Evolutionary conservation across 2,113 vertebrate genomes (phyloP).

Genomic region (Callionymus lyra): DNA sequence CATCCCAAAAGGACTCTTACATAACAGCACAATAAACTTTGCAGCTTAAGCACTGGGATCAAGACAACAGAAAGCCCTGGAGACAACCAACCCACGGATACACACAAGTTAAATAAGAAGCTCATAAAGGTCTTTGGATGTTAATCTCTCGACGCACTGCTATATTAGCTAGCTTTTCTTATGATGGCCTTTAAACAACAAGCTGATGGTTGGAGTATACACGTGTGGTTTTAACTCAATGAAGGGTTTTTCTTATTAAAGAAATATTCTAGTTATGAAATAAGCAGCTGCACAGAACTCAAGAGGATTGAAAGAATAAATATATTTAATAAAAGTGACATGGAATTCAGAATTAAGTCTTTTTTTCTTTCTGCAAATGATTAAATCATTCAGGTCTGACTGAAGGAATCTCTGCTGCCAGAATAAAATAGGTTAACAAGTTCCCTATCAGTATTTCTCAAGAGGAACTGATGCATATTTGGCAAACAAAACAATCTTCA

Average conservation of each 20-base stretch:
- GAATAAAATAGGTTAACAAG: too few relatives aligned
- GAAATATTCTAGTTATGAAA: neutral
- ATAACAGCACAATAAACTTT: neutral
- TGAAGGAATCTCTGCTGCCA: too few relatives aligned
- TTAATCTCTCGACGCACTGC: slow-evolving; percentile 3
- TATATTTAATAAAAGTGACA: too few relatives aligned
- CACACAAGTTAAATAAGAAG: neutral
- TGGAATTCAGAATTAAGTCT: too few relatives aligned
- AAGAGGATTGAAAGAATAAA: too few relatives aligned
- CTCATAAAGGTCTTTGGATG: slow-evolving; percentile 6
- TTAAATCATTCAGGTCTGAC: too few relatives aligned
- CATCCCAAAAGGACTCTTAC: slow-evolving; percentile 3
- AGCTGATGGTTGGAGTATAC: slow-evolving; percentile 1
- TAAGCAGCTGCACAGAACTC: too few relatives aligned
- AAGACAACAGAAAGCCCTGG: neutral
- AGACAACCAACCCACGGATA: neutral
- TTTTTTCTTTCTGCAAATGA: too few relatives aligned
- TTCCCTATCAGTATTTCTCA: too few relatives aligned
- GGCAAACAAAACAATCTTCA: too few relatives aligned
- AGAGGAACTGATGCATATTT: too few relatives aligned
- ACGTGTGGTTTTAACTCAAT: slow-evolving; percentile 6
- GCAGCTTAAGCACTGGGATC: slow-evolving; percentile 1
- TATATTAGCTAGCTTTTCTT: slow-evolving; percentile 13
- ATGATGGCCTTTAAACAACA: slow-evolving; percentile 22
- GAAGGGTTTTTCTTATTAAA: neutral